Percentiles rank a stretch among this genome's conserved stretches.
Conservation (phyloP, 53 echinoderm and acorn worm species). For the Holothuria scabra region DNA sequence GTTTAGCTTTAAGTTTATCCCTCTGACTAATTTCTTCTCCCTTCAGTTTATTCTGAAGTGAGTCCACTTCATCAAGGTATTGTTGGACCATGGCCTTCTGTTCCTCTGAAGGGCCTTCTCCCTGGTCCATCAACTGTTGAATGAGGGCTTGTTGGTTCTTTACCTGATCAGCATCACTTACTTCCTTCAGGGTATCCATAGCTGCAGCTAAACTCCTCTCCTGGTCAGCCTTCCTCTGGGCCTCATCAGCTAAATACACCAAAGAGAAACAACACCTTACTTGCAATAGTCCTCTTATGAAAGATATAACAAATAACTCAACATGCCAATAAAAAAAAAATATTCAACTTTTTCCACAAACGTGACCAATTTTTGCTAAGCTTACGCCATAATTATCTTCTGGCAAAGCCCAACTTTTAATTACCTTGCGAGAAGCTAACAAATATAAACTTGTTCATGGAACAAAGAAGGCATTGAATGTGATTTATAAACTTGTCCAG, state of each 20-base stretch:
- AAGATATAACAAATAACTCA: too few relatives aligned
- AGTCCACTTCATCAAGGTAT: constrained; percentile 61
- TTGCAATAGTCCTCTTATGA: too few relatives aligned
- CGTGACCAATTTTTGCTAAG: too few relatives aligned
- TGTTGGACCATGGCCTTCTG: constrained; percentile 64
- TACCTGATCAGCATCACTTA: constrained; percentile 61
- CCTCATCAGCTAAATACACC: constrained; percentile 61
- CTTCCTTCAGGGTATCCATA: constrained; percentile 70
- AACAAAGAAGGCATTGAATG: too few relatives aligned
- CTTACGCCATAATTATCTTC: too few relatives aligned
- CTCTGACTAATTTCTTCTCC: constrained; percentile 56
- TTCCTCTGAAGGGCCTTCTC: constrained; percentile 15
- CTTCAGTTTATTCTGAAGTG: constrained; percentile 56
- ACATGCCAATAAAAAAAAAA: too few relatives aligned
- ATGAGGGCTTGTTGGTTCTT: constrained; percentile 62
- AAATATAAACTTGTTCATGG: too few relatives aligned
- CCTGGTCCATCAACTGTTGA: constrained; percentile 23
- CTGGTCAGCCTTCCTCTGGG: constrained; percentile 78
- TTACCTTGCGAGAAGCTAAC: too few relatives aligned
- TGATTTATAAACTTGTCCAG: too few relatives aligned
- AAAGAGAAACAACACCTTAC: background rate
- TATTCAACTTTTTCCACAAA: too few relatives aligned
- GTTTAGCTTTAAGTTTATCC: constrained; percentile 76
- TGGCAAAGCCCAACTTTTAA: too few relatives aligned
- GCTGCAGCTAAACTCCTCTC: constrained; percentile 74